Conservation (phyloP, 2,113 vertebrate genomes). For the Cacatua alba region DNA sequence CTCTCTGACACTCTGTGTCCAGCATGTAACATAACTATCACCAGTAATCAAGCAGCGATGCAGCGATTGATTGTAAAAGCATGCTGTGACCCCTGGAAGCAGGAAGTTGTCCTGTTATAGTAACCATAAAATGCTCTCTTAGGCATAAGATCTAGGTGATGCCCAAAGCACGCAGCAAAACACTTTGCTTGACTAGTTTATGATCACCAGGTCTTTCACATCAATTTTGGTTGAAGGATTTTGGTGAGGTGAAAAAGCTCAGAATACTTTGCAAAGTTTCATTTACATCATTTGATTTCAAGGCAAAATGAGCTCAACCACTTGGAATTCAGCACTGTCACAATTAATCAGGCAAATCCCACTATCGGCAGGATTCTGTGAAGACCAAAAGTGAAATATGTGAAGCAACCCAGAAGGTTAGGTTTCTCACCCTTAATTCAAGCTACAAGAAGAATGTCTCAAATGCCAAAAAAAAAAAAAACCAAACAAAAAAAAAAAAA, state of each 20-base stretch:
- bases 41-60: neutral
- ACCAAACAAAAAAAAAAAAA: neutral
- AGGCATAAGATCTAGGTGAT: neutral
- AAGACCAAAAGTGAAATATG: neutral
- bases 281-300: neutral
- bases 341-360: neutral
- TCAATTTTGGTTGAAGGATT: neutral
- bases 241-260: neutral
- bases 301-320: neutral
- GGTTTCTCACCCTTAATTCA: neutral
- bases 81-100: neutral
- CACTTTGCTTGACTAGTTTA: neutral
- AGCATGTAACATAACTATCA: neutral
- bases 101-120: neutral
- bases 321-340: neutral
- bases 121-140: neutral
- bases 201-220: neutral
- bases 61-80: neutral
- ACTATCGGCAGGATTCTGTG: neutral
- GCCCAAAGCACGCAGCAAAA: neutral
- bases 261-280: neutral
- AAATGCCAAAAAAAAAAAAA: neutral
- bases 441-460: conserved; percentile 5
- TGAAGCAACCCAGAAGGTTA: conserved; percentile 4
- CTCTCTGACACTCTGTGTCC: neutral